Evolutionary conservation across 2,888 invertebrate species (phyloP), one percentile per base, ranked within the genome.

Genomic region (Patella pellucida): DNA sequence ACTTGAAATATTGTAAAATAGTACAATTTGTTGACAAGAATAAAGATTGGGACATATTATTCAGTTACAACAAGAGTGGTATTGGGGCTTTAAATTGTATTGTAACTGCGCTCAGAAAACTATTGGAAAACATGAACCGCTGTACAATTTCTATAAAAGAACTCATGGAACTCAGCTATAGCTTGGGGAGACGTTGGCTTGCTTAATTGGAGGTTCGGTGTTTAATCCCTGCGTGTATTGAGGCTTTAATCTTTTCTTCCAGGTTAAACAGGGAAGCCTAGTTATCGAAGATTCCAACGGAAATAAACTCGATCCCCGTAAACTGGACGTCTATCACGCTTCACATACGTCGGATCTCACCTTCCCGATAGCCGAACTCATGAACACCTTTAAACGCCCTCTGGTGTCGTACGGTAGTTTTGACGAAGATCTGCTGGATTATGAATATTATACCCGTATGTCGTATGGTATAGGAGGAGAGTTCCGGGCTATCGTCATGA

Each of bases 381-480:
- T 93, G 81, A 89, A 92, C 68, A 87, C 92, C 16, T 92, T 93
- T 23, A 83, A 79, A 86, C 87, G 91, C 72, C 93, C 93, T 1
- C 92, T 93, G 86, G 84, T 91, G 23, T 85, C 85, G 0, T 86
- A 86, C 50, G 79, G 83, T 11, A 86, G 87, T 0, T 81, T 82
- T 1, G 80, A 84, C 5, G 72, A 79, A 11, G 69, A 75, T 16
- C 81, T 88, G 15, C 76, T 81, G 51, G 76, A 69, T 56, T 87
- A 83, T 74, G 83, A 85, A 7, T 88, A 85, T 73, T 85, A 84
- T 73, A 62, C 85, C 14, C 73, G 85, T 16, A 81, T 84, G 1
- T 77, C 85, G 1, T 86, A 85, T 3, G 80, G 84, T 7, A 75
- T 82, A 9, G 74, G 78, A 3, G 76, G 82, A 12, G 76, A 85